Evolutionary conservation across 2,888 invertebrate genomes (phyloP), one percentile per base, ranked within the genome.

Genomic region (Helicoverpa assulta): DNA sequence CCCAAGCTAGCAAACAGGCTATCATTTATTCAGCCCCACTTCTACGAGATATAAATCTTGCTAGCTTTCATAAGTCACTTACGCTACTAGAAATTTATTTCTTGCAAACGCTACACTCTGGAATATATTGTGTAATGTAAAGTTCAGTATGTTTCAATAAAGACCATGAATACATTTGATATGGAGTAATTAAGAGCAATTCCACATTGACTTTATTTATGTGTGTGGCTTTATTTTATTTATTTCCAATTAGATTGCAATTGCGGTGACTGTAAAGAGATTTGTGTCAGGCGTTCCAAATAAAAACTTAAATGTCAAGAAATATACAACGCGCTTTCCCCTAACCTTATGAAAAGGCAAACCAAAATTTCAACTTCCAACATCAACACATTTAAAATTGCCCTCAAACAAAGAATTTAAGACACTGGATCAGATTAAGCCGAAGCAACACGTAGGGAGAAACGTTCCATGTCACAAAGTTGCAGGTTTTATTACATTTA

Each of bases 11-110:
- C 82, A 78, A 75, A 80, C 84, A 72, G 67, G 50, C 55, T 67
- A 81, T 85, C 80, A 86, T 76, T 86, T 88, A 86, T 88, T 85
- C 85, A 85, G 63, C 47, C 70, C 72, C 76, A 75, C 80, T 81
- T 80, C 80, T 69, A 71, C 69, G 47, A 76, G 69, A 81, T 81
- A 84, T 83, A 82, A 81, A 85, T 84, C 77, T 76, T 82, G 80
- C 67, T 67, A 75, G 67, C 67, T 70, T 71, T 78, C 74, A 70
- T 80, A 76, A 72, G 68, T 82, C 59, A 68, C 65, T 58, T 37
- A 53, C 40, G 19, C 21, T 67, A 54, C 56, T 62, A 60, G 64
- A 63, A 70, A 50, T 58, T 71, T 73, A 54, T 53, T 61, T 52
- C 64, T 62, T 56, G 18, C n/a, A 5, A 6, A 37, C 18, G 37